Conservation (phyloP, 2,797 vertebrate species). For the Borostomias antarcticus region DNA sequence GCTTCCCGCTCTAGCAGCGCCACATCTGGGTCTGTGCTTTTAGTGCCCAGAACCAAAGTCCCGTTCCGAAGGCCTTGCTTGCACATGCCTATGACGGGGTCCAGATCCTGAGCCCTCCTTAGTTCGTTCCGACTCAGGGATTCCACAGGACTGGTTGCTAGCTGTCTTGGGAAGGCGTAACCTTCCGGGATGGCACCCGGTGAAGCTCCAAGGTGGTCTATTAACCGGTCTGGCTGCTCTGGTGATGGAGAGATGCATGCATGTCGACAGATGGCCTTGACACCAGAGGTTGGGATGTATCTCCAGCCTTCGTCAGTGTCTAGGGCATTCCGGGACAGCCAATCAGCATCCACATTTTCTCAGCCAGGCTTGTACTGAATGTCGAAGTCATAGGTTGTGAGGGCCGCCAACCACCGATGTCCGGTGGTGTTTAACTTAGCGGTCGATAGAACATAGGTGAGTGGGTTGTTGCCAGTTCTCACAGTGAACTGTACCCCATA, state of each 20-base stretch:
- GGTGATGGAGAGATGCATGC: background rate
- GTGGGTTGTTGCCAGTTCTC: conserved; percentile 14
- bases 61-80: conserved; percentile 10
- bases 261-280: conserved; percentile 20
- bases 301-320: conserved; percentile 4
- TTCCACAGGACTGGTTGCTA: conserved; percentile 2
- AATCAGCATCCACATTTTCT: conserved; percentile 18
- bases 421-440: conserved; percentile 4
- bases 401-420: conserved; percentile 10
- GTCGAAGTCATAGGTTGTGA: conserved; percentile 12
- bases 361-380: conserved; percentile 8
- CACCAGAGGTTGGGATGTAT: conserved; percentile 5
- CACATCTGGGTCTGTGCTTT: too few species aligned
- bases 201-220: conserved; percentile 21
- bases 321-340: conserved; percentile 20
- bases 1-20: conserved; percentile 4
- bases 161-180: conserved; percentile 2
- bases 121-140: conserved; percentile 3
- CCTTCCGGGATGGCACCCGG: conserved; percentile 10
- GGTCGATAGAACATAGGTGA: conserved; percentile 3
- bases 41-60: too few species aligned
- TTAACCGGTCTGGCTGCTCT: background rate
- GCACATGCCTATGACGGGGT: background rate
- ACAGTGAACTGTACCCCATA: conserved; percentile 19
- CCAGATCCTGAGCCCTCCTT: conserved; percentile 14